Percentiles rank a stretch among this genome's conserved stretches.
phyloP scores from a whole-genome alignment of 2,888 invertebrate species.

The Meandrusa payeni region DNA sequence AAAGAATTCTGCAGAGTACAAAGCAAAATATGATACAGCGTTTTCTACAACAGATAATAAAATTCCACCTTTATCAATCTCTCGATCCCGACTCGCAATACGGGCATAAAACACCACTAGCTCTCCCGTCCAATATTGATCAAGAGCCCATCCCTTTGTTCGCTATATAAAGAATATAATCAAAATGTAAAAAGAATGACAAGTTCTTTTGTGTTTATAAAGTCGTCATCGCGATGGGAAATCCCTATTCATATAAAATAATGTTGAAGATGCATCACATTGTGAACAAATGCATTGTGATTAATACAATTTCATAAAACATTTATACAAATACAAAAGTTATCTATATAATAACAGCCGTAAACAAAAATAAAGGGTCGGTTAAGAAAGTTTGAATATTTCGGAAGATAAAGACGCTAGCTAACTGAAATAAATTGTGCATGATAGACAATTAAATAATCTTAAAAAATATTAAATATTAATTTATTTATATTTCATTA shows the following conservation, averaged over 20 bases:
- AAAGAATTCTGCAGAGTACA: background rate
- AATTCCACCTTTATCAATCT: slow-evolving; percentile 13
- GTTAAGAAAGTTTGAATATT: no score
- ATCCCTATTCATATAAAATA: slow-evolving; percentile 9
- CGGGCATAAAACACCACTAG: slow-evolving; percentile 12
- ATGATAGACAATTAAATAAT: no score
- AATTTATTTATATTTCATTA: no score
- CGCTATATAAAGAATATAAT: slow-evolving; percentile 20
- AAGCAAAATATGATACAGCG: slow-evolving; percentile 1
- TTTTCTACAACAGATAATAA: slow-evolving; percentile 12
- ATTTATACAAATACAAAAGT: no score
- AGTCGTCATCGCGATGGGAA: slow-evolving; percentile 7
- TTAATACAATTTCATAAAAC: slow-evolving; percentile 3
- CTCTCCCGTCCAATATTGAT: slow-evolving; percentile 18
- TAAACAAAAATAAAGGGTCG: no score
- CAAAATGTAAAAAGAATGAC: slow-evolving; percentile 20
- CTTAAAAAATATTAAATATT: no score
- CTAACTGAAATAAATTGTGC: no score
- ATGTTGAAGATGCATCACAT: slow-evolving; percentile 5
- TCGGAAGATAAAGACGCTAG: no score
- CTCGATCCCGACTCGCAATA: slow-evolving; percentile 5
- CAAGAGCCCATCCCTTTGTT: slow-evolving; percentile 19
- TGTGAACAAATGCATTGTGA: slow-evolving; percentile 1
- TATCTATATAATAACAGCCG: no score
- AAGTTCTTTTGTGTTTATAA: slow-evolving; percentile 17